Percentiles rank a stretch among this genome's conserved stretches.
Conservation (phyloP, 2,797 vertebrate species). For the Coluber constrictor region DNA sequence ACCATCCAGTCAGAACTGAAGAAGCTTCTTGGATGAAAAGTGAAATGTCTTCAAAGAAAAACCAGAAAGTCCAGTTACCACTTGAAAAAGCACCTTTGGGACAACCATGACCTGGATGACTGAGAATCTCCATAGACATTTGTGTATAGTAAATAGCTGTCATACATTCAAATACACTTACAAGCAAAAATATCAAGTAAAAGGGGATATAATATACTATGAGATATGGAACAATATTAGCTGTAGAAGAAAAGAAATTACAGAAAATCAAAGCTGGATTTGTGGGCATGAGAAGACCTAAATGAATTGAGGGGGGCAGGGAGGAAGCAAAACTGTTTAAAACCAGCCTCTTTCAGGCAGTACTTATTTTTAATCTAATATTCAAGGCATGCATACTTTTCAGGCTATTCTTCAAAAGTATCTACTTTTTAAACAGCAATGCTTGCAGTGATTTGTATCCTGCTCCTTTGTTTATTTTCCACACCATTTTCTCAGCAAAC, state of each 20-base stretch:
- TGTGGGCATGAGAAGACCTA: background rate
- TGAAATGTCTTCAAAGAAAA: too few relatives aligned
- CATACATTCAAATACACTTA: background rate
- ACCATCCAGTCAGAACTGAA: background rate
- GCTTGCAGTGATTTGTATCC: background rate
- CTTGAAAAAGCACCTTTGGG: background rate
- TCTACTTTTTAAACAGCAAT: background rate
- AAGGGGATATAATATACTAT: background rate
- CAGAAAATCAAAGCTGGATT: background rate
- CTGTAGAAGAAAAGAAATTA: background rate
- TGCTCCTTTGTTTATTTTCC: background rate
- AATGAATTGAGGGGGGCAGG: background rate
- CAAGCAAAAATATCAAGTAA: background rate
- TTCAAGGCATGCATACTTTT: background rate
- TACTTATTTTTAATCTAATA: background rate
- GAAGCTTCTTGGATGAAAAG: background rate
- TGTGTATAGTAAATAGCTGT: background rate
- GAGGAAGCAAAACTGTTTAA: background rate
- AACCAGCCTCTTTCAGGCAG: background rate
- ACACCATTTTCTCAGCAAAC: background rate
- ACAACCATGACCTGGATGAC: background rate
- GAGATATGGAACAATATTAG: background rate
- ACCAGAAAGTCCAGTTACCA: background rate
- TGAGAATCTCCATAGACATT: background rate
- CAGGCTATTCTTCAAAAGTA: background rate